Base-by-base conservation (phyloP, 2,888 invertebrate species). In the Brenthis ino region DNA sequence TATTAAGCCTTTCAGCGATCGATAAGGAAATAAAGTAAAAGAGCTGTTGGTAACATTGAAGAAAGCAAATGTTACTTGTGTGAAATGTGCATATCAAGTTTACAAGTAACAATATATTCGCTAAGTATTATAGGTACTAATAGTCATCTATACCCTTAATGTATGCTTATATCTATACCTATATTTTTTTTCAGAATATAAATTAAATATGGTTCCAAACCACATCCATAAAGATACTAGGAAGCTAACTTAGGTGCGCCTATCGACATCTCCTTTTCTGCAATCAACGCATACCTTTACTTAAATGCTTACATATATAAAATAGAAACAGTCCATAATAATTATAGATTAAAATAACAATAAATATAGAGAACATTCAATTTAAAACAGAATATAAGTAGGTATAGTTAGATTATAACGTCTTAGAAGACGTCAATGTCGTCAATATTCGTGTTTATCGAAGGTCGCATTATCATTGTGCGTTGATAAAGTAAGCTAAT, bases 401-500 rank as follows among this genome's bases (percentile, higher is more conserved):
- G 8, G 37, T 43, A 60, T 14, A 28, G 24, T 11, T 33, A 50
- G 60, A 60, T 60, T 50, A 50, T 28, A 50, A 73, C 69, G 68
- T 68, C 70, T 50, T 75, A 72, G 71, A 74, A 70, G 65, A 69
- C 71, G 58, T 66, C 57, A 58, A 69, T 67, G 71, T 71, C 76
- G 75, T 70, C 63, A 65, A 67, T 70, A 77, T 77, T 77, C 77
- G 77, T 80, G 79, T 78, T 77, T 69, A 67, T 71, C 72, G 86
- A 88, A 89, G 87, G 88, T 76, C 85, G 77, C 78, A 77, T 84
- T 87, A 88, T 89, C 88, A 81, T 81, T 75, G 76, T 73, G 75
- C 76, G 78, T 79, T 88, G 88, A 89, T 89, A 88, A 87, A 83
- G 80, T 83, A 87, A 82, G 85, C 85, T 85, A 85, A 87, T 86